Base-by-base conservation (phyloP, 2,888 invertebrate genomes). In the Melieria crassipennis region DNA sequence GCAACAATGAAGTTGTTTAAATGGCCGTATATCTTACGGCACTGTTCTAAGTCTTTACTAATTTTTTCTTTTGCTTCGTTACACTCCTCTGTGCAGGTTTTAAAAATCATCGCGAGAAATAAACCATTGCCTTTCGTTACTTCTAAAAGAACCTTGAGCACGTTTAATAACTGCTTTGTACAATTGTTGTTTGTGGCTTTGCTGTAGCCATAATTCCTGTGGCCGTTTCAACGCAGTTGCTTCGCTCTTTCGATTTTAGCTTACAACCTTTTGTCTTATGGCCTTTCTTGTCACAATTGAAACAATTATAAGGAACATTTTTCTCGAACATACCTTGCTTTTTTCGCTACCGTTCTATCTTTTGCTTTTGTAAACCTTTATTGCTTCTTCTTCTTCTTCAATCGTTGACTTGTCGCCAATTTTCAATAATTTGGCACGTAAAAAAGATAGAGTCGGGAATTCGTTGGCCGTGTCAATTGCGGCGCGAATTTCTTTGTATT, bases 391-490 rank as follows among this genome's bases (percentile, higher is more conserved):
- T 16, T 16, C 16, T 16, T 16, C 16, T 16, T 16, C 16, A 16
- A 1, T 16, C 16, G 16, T 16, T 16, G 16, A 16, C 16, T 16
- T 16, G 16, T 16, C 16, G 16, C 16, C 16, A 16, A 16, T 16
- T 16, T 16, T 16, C 16, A 16, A 16, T 16, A 16, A 16, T 16
- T 1, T 16, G 16, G 16, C 16, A 16, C 16, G 16, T 16, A 16
- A 70, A 57, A 45, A 16, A 16, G 58, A 64, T 42, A 69, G 7
- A 7, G 60, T 45, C 9, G 61, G 61, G 55, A 71, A 75, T 5
- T 75, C 71, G 45, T 50, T 69, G 7, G 66, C 64, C 16, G 70
- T 70, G 55, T 72, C 70, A 65, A 74, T 72, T 47, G 70, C 70
- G 5, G 73, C 71, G 5, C 64, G 65, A 45, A 75, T 43, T 42